Evolutionary conservation across 2,888 invertebrate genomes (phyloP), one percentile per base, ranked within the genome.

Genomic region (Melangyna quadrimaculata): DNA sequence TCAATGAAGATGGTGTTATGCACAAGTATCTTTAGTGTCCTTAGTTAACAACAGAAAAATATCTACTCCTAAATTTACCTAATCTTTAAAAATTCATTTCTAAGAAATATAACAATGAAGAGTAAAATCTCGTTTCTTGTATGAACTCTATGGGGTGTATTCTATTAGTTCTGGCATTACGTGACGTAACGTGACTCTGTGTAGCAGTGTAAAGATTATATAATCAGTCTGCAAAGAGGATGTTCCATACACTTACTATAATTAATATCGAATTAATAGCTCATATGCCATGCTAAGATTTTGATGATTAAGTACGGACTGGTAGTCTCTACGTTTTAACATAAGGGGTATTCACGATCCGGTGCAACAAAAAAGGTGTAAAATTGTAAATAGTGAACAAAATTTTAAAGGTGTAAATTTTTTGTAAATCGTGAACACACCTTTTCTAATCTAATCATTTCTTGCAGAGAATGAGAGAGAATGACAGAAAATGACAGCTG

Each of bases 1-100:
- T 40, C 35, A 48, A 55, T 51, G 32, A 73, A 73, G 32, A 73
- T 73, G 51, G 57, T 73, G 19, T 72, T 59, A 73, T 63, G 32
- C 29, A 45, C 43, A 53, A n/a, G 53, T 45, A 5, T 32, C 35
- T 10, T 59, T 61, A 35, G 35, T 43, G 24, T 53, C 22, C 51
- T n/a, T 45, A 43, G n/a, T 35, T 17, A 24, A 32, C 40, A 53
- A 51, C 12, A 53, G 29, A 57, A n/a, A 59, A 22, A 35, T 22
- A 37, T 57, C 19, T 57, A 12, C 19, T 14, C 12, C 32, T 17
- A 19, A 32, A 19, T 3, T 1, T 51, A 27, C 8, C 24, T 27
- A 27, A 24, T 51, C 51, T 19, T 55, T 12, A 10, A 35, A 57
- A 57, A 32, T 32, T 57, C 27, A 6, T 57, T 57, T 57, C 10